Base-by-base conservation (phyloP, 2,888 invertebrate genomes). In the Anticlea derivata region DNA sequence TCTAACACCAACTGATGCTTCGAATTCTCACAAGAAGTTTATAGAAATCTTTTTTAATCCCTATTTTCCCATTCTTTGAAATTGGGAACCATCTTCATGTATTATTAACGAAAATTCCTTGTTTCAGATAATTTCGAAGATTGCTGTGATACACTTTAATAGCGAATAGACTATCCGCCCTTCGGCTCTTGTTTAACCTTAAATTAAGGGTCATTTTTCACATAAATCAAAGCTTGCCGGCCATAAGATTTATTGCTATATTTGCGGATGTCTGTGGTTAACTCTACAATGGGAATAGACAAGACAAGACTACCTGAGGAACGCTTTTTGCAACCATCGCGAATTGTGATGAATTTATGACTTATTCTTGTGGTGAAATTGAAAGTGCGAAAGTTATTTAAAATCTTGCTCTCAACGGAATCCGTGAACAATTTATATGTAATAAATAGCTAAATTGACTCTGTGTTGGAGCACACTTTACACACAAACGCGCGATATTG, bases 181-280 rank as follows among this genome's bases (percentile, higher is more conserved):
- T 76, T 68, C 63, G 78, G 70, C 61, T 65, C 73, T 73, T 73
- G 67, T 75, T 74, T 78, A 88, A 88, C 90, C 90, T 86, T 75
- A 82, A 89, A 90, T 89, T 89, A 89, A 87, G 85, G 86, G 74
- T 87, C 85, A 90, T 90, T 89, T 89, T 88, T 88, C 88, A 89
- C 84, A 89, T 90, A 90, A 90, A 90, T 90, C 90, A 90, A 90
- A 88, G 86, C 71, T 70, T 69, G 68, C 83, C 87, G 86, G 76
- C 83, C 67, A 53, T 59, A 78, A 86, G 89, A 89, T 90, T 89
- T 88, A 90, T 90, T 74, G 76, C 78, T 78, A 73, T 73, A 75
- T 75, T 73, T 73, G 73, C 67, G 71, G 73, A 75, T 67, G 66
- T 75, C 68, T 73, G 68, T 69, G 82, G 78, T 78, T 79, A 80